Conservation (phyloP, 2,888 invertebrate species). For the Limnephilus lunatus region DNA sequence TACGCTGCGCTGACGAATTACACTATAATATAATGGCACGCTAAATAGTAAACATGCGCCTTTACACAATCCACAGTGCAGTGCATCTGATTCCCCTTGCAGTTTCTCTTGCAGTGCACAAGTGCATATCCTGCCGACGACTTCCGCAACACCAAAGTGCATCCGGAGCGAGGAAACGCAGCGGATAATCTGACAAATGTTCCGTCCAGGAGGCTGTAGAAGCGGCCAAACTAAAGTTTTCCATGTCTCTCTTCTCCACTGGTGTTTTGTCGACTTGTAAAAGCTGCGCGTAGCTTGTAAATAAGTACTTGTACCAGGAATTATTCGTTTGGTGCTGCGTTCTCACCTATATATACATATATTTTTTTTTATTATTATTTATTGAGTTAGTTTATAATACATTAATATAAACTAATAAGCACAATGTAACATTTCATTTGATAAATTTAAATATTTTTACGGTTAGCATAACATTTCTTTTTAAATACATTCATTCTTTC, state of each 20-base stretch:
- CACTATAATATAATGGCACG: neutral
- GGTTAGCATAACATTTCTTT: no score
- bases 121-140: conserved; percentile 9
- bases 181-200: conserved; percentile 40
- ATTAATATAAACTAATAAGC: no score
- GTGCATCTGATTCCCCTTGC: neutral
- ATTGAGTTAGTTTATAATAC: no score
- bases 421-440: no score
- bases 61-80: neutral
- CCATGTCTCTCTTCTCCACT: neutral
- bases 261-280: neutral
- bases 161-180: conserved; percentile 12
- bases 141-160: conserved; percentile 20
- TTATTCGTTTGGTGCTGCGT: neutral
- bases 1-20: neutral
- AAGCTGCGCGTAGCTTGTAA: neutral
- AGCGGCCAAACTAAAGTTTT: neutral
- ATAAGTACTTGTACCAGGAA: neutral
- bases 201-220: neutral
- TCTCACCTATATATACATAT: no score
- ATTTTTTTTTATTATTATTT: no score
- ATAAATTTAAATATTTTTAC: no score
- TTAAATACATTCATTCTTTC: no score
- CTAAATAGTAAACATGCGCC: neutral
- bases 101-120: neutral